phyloP scores from a whole-genome alignment of 2,888 invertebrate genomes.

The Ochropleura plecta region DNA sequence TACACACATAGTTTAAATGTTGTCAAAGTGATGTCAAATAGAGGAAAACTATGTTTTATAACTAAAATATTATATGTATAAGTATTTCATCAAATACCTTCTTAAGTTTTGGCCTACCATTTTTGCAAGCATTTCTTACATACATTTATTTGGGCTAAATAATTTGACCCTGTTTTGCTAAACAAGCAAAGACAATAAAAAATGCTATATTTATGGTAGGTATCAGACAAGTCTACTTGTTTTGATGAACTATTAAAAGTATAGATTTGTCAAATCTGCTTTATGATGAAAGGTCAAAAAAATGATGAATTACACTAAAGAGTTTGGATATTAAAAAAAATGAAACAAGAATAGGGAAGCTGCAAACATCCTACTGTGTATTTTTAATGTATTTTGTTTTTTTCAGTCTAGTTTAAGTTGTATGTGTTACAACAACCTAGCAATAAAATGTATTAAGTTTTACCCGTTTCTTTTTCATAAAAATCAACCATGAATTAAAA shows the following conservation, averaged over 20 bases:
- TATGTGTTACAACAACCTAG: slow-evolving; percentile 57
- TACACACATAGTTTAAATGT: background rate
- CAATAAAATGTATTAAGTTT: slow-evolving; percentile 64
- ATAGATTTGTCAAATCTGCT: background rate
- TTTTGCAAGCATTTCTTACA: background rate
- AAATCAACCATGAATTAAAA: slow-evolving; percentile 33
- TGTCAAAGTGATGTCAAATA: slow-evolving; percentile 20
- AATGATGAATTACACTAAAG: slow-evolving; percentile 10
- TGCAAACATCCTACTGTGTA: slow-evolving; percentile 53
- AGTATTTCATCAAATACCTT: background rate
- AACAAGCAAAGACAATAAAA: background rate
- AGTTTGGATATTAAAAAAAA: background rate
- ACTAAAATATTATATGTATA: background rate
- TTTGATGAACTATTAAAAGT: background rate
- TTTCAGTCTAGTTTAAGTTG: slow-evolving; percentile 57
- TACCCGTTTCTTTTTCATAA: slow-evolving; percentile 42
- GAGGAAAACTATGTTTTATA: slow-evolving; percentile 19
- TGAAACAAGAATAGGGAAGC: slow-evolving; percentile 20
- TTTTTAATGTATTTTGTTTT: slow-evolving; percentile 55
- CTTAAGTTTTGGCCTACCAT: background rate
- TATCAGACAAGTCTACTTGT: background rate
- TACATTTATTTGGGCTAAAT: background rate
- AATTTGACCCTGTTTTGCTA: background rate
- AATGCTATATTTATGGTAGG: background rate
- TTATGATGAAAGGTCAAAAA: background rate